phyloP scores from a whole-genome alignment of 2,888 invertebrate genomes.

The Anorthoa munda region DNA sequence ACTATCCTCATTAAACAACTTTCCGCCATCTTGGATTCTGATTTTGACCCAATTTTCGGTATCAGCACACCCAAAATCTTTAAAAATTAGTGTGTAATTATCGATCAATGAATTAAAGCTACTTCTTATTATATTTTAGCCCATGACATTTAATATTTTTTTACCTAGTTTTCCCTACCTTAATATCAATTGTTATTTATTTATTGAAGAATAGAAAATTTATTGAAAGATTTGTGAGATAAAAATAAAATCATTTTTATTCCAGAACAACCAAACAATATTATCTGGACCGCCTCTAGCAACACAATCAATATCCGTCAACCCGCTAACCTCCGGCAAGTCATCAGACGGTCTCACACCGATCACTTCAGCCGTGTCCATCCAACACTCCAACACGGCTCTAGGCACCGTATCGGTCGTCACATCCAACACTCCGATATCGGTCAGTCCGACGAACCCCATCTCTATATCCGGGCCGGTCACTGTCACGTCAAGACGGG shows the following conservation, averaged over 20 bases:
- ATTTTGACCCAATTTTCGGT: background rate
- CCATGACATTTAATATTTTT: too few species aligned
- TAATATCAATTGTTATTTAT: too few species aligned
- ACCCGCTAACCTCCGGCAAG: constrained; percentile 82
- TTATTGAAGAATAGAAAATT: too few species aligned
- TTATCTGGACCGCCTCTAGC: constrained; percentile 78
- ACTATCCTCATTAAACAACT: too few species aligned
- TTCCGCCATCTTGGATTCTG: background rate
- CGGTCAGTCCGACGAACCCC: constrained; percentile 69
- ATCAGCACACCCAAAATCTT: background rate
- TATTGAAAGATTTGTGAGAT: too few species aligned
- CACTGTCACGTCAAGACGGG: constrained; percentile 88
- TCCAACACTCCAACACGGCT: constrained; percentile 84
- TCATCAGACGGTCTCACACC: constrained; percentile 83
- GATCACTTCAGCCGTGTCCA: constrained; percentile 80
- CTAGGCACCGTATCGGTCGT: constrained; percentile 82
- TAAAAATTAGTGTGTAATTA: background rate
- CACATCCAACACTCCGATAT: constrained; percentile 59
- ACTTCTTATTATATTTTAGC: too few species aligned
- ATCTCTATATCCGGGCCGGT: constrained; percentile 91
- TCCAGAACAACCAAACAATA: constrained; percentile 80
- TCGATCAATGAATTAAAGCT: too few species aligned
- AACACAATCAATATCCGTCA: constrained; percentile 84
- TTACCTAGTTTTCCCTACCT: too few species aligned
- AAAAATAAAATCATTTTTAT: constrained; percentile 18